Conservation (phyloP, 2,113 vertebrate species). For the Callospermophilus lateralis region DNA sequence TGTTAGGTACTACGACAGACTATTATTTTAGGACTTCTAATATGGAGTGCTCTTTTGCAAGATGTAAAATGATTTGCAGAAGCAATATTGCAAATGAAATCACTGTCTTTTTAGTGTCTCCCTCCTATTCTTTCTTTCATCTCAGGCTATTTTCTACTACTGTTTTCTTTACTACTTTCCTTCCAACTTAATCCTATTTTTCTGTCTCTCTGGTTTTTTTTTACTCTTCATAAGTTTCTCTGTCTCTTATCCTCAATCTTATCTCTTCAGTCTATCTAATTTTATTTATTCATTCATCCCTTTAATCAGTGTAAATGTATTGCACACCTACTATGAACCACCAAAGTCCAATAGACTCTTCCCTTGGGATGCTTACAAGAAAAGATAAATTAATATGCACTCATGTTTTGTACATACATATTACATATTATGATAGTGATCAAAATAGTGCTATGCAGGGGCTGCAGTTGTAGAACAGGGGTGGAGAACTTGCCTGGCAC, state of each 20-base stretch:
- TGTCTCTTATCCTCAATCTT: neutral
- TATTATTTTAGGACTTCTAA: neutral
- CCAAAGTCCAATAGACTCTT: neutral
- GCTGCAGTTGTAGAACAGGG: too few relatives aligned
- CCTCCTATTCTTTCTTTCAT: slow-evolving; percentile 40
- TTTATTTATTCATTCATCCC: neutral
- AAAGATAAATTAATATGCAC: neutral
- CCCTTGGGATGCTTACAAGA: neutral
- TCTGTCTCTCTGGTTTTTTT: slow-evolving; percentile 6
- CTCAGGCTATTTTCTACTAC: neutral
- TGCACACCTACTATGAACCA: neutral
- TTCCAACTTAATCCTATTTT: slow-evolving; percentile 31
- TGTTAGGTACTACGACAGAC: slow-evolving; percentile 33
- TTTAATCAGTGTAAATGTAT: neutral
- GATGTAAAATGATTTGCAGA: slow-evolving; percentile 23
- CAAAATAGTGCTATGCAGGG: too few relatives aligned
- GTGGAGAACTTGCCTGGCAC: too few relatives aligned
- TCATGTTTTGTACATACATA: neutral
- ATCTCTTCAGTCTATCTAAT: neutral
- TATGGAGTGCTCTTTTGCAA: slow-evolving; percentile 32
- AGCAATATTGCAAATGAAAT: slow-evolving; percentile 9
- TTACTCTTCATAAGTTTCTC: neutral
- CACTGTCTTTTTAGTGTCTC: neutral
- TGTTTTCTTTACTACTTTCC: slow-evolving; percentile 3
- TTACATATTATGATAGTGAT: neutral